Conservation (phyloP, 2,888 invertebrate genomes). For the Agrenia bidenticulata region DNA sequence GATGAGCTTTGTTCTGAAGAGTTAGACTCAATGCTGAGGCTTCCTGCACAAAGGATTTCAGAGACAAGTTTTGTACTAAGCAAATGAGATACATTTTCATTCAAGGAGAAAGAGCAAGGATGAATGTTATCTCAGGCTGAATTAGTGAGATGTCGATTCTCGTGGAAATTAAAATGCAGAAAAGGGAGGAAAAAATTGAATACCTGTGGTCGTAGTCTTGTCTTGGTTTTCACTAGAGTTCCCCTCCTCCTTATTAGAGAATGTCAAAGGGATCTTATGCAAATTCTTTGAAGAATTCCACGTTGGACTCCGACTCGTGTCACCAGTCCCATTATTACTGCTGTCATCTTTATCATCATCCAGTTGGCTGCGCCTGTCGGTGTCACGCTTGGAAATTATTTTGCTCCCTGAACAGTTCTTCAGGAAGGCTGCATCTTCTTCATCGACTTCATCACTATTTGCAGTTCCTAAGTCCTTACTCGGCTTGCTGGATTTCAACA, state of each 20-base stretch:
- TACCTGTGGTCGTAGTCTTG: no score
- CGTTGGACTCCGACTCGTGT: not conserved
- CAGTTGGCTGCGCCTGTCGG: not conserved
- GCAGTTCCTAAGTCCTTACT: not conserved
- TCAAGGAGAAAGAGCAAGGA: no score
- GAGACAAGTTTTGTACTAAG: no score
- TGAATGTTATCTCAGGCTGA: no score
- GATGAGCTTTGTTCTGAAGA: constrained; percentile 32
- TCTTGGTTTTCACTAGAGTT: no score
- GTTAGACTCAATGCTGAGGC: not conserved
- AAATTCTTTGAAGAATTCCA: constrained; percentile 2
- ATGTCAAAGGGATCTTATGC: constrained; percentile 9
- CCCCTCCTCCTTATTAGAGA: not conserved
- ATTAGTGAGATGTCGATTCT: no score
- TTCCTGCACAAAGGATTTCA: constrained; percentile 5
- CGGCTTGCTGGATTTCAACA: not conserved
- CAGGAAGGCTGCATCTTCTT: not conserved
- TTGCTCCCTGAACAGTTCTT: no score
- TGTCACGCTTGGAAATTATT: not conserved
- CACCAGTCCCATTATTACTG: not conserved
- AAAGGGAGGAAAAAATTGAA: no score
- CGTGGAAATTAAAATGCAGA: no score
- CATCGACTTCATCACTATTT: not conserved
- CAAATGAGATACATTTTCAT: no score
- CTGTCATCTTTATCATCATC: constrained; percentile 4